These are phyloP conservation scores for Ypsolopha scabrella DNA, from an alignment of 2,888 invertebrate genomes.

Conservation along the genomic window DNA sequence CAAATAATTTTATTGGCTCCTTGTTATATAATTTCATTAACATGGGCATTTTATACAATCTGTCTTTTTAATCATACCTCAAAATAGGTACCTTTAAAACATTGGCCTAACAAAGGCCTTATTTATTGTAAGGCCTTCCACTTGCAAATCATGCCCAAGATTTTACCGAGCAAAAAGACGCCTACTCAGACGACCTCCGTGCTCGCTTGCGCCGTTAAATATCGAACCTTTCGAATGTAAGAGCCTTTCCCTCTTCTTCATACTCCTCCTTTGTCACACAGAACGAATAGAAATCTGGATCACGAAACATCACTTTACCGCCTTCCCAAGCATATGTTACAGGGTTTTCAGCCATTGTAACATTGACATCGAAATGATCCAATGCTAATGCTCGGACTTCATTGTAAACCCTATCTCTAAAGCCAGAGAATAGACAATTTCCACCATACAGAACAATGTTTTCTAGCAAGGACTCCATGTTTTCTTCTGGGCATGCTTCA, in stretches of 20 bases:
- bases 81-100: no score
- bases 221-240: slow-evolving; percentile 70
- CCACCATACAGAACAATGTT: slow-evolving; percentile 91
- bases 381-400: slow-evolving; percentile 86
- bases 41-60: no score
- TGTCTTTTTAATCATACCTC: no score
- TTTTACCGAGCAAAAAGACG: neutral
- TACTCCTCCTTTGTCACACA: slow-evolving; percentile 88
- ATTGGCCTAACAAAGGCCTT: no score
- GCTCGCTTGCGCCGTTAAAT: slow-evolving; percentile 59
- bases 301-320: slow-evolving; percentile 80
- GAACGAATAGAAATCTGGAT: slow-evolving; percentile 78
- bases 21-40: no score
- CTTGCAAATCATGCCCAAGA: no score
- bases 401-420: slow-evolving; percentile 72
- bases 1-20: no score
- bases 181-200: slow-evolving; percentile 37
- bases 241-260: slow-evolving; percentile 83
- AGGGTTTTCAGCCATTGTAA: slow-evolving; percentile 75
- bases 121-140: no score
- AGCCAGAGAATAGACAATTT: slow-evolving; percentile 83
- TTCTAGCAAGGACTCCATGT: slow-evolving; percentile 81
- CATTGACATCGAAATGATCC: slow-evolving; percentile 81
- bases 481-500: slow-evolving; percentile 77
- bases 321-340: slow-evolving; percentile 91